Evolutionary conservation across 1,140 invertebrate species (phyloP), one percentile per base, ranked within the genome.

Genomic region (Drosophila malerkotliana): DNA sequence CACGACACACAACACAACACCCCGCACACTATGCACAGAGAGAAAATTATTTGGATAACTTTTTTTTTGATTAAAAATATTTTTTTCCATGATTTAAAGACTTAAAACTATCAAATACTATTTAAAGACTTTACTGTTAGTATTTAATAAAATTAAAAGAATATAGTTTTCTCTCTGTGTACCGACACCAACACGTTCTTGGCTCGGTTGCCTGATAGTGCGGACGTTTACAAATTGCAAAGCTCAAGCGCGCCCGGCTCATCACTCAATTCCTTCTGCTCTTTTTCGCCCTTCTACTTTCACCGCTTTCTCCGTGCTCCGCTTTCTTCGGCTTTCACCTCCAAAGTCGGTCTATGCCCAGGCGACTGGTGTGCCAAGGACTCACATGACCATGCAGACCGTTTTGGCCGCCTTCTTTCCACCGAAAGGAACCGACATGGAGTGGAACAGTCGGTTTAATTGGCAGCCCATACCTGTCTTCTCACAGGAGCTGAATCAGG

Each of bases 391-490:
- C 67, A 94, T 95, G 30, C 93, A 95, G 80, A 91, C 95, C 18
- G 93, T 96, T 30, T 92, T 96, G 44, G 95, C 96, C 30, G 95
- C 95, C 18, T 90, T 97, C 14, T 95, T 94, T 92, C 94, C 94
- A 54, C 95, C 96, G 0, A 91, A 90, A 53, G 91, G 92, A 21
- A 90, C 92, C 0, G 87, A 93, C 8, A 94, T 96, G 84, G 92
- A 92, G 41, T 95, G 95, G 92, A 94, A 95, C 75, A 76, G 91
- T 10, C 91, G 93, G 54, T 85, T 96, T 21, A 85, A 92, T 62
- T 97, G 96, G 96, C 95, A 96, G 80, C 96, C 96, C 6, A 94
- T 97, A 69, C 94, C 95, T 9, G 93, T 97, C 12, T 94, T 94
- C 78, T 95, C 95, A 18, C 92, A 95, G 84, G 92, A 93, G 5